Evolutionary conservation across 2,113 vertebrate genomes (phyloP).

Genomic region (rat (Rattus norvegicus)): DNA sequence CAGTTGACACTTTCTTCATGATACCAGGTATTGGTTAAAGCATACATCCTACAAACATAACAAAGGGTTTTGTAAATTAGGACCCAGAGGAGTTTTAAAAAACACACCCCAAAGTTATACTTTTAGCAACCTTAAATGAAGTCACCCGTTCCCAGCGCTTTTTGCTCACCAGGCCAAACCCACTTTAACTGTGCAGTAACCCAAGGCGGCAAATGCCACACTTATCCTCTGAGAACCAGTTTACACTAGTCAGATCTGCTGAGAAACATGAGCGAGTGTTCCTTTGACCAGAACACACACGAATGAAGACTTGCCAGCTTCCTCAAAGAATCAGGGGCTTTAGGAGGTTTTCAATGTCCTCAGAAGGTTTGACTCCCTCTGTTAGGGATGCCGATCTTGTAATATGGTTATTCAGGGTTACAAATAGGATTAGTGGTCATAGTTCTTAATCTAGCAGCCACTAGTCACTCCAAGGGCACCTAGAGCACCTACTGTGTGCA

Average conservation of each 20-base stretch:
- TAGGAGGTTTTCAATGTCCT: neutral
- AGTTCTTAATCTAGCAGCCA: neutral
- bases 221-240: neutral
- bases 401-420: neutral
- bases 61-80: neutral
- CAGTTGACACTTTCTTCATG: constrained; percentile 1
- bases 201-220: neutral
- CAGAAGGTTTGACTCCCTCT: neutral
- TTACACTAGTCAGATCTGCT: neutral
- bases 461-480: neutral
- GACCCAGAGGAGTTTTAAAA: neutral
- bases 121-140: neutral
- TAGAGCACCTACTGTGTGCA: neutral
- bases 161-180: neutral
- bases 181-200: constrained; percentile 10
- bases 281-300: neutral
- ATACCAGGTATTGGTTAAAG: neutral
- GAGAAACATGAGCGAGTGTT: neutral
- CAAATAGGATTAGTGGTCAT: neutral
- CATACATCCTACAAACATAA: neutral
- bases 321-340: neutral
- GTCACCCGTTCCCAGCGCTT: neutral
- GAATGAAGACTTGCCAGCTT: neutral
- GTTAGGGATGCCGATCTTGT: neutral
- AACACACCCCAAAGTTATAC: neutral